Conservation (phyloP, 2,113 vertebrate genomes). For the Pangasianodon gigas region DNA sequence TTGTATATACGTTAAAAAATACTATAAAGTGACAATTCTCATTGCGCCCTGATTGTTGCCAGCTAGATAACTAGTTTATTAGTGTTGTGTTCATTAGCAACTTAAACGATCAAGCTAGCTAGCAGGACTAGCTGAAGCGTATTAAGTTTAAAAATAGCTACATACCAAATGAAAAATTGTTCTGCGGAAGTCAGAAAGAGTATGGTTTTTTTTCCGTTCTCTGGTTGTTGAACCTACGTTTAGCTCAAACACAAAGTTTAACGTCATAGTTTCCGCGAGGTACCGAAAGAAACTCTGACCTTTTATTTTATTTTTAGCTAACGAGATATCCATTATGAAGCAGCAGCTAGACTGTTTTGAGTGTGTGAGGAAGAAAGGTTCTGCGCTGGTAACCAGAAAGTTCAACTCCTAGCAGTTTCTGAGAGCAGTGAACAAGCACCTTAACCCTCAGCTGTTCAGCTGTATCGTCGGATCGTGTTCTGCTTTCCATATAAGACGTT, state of each 20-base stretch:
- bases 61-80: background rate
- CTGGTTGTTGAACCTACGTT: background rate
- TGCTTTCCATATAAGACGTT: background rate
- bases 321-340: background rate
- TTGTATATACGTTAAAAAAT: background rate
- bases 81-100: background rate
- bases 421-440: background rate
- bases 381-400: background rate
- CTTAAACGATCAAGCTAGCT: background rate
- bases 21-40: background rate
- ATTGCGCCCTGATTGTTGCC: background rate
- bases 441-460: background rate
- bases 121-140: background rate
- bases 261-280: background rate
- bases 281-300: background rate
- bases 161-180: background rate
- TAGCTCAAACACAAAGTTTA: background rate
- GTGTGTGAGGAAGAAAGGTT: background rate
- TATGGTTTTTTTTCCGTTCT: too few relatives aligned
- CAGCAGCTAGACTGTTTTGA: background rate
- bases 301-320: background rate
- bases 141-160: background rate
- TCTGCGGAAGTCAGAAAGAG: background rate
- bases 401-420: background rate
- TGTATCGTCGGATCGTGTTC: background rate